Evolutionary conservation across 2,888 invertebrate genomes (phyloP), one percentile per base, ranked within the genome.

Genomic region (Volucella inflata): DNA sequence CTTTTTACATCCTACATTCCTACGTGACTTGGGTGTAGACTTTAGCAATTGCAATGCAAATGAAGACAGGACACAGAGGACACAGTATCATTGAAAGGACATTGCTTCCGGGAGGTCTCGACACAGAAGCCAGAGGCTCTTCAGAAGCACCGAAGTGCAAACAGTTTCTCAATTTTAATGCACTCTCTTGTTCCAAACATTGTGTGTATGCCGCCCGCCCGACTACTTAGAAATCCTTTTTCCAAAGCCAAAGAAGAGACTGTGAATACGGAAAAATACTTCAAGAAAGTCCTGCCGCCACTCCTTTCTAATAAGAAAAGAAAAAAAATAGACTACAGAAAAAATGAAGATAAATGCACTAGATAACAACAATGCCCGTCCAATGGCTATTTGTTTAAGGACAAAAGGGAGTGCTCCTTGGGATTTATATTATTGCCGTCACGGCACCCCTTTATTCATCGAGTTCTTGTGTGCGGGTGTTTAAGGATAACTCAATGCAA

Each of bases 1-100:
- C 40, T 16, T 17, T 6, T 38, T 4, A n/a, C 36, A 40, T 40
- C 30, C 46, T 36, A 64, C 57, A 42, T 8, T 12, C 36, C 50
- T 79, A 85, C 85, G 85, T 85, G 85, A 71, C 80, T 77, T 48
- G 57, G 76, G 68, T 81, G 44, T 68, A 68, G 76, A 76, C 76
- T 51, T 72, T 59, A 30, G 44, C 46, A 62, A 62, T 72, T 85
- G 85, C 85, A 85, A 85, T 85, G 80, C 81, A 85, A 85, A 85
- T 85, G 85, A 77, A 70, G 60, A 21, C 70, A 79, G 57, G 59
- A 76, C 60, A 68, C 40, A 67, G 17, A 74, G 30, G n/a, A n/a
- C n/a, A n/a, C 30, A 38, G 48, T n/a, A 60, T 40, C 60, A 59
- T 16, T 77, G 64, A 70, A 75, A 78, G 77, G 67, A 78, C 68